Conservation (phyloP, 2,797 vertebrate species). For the Uromys caudimaculatus region DNA sequence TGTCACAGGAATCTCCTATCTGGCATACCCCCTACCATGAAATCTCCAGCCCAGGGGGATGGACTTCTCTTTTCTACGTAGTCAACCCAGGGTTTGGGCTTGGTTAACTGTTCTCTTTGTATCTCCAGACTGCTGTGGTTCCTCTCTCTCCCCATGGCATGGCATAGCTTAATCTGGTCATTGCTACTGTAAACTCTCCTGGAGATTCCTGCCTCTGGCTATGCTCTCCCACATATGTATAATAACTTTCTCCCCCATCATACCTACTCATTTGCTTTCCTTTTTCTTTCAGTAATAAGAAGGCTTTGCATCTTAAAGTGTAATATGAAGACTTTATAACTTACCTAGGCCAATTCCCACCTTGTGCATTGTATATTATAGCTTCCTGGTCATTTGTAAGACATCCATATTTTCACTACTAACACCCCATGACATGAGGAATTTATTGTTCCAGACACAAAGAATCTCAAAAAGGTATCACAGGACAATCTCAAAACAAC, state of each 20-base stretch:
- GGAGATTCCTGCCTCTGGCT: neutral
- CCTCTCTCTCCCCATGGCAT: neutral
- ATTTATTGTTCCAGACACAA: neutral
- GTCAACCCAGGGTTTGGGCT: neutral
- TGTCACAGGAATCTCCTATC: neutral
- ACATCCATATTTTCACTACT: neutral
- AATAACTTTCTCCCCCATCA: neutral
- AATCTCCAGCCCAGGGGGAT: neutral
- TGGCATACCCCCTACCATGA: neutral
- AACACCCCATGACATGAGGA: neutral
- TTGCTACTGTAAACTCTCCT: neutral
- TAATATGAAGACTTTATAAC: neutral
- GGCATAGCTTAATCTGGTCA: neutral
- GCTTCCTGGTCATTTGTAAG: neutral
- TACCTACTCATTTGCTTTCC: neutral
- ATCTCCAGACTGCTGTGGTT: neutral
- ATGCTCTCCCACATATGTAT: neutral
- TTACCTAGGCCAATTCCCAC: no score
- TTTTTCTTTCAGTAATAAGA: neutral
- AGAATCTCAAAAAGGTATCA: neutral
- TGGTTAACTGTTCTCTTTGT: neutral
- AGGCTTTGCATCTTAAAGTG: neutral
- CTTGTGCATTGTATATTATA: neutral
- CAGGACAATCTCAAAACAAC: no score
- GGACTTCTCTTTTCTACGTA: neutral